Evolutionary conservation across 92 coral and sea anemone species (phyloP).

Genomic region (Epizoanthus illoricatus): DNA sequence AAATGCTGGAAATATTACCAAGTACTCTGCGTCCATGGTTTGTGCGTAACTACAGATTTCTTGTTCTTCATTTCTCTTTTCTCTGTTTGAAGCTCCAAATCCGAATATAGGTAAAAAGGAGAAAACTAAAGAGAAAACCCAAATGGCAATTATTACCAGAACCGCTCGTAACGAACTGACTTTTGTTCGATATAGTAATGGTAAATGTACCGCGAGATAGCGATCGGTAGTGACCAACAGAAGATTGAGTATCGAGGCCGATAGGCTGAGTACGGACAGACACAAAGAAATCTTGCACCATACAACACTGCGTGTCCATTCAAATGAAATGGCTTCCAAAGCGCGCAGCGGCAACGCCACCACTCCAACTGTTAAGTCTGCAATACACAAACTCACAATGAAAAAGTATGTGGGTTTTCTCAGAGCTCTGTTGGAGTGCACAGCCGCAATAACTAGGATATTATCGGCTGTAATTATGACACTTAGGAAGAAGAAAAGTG

Average conservation of each 20-base stretch:
- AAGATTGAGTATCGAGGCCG: slow-evolving; percentile 58
- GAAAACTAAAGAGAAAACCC: slow-evolving; percentile 36
- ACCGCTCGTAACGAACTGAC: slow-evolving; percentile 29
- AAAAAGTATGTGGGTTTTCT: slow-evolving; percentile 49
- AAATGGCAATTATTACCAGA: slow-evolving; percentile 18
- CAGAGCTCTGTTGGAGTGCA: slow-evolving; percentile 47
- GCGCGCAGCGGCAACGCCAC: slow-evolving; percentile 51
- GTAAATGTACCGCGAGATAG: slow-evolving; percentile 50
- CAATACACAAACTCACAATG: slow-evolving; percentile 49
- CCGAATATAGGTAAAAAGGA: slow-evolving; percentile 53
- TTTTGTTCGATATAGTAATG: slow-evolving; percentile 39
- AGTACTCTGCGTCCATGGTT: slow-evolving; percentile 49
- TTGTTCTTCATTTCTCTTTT: slow-evolving; percentile 36
- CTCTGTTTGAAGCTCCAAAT: slow-evolving; percentile 19
- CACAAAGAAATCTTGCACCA: slow-evolving; percentile 56
- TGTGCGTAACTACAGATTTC: slow-evolving; percentile 56
- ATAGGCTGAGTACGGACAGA: slow-evolving; percentile 56
- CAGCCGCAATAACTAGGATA: slow-evolving; percentile 41
- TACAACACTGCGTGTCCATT: slow-evolving; percentile 38
- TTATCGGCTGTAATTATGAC: slow-evolving; percentile 42
- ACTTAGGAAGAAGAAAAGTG: slow-evolving; percentile 38
- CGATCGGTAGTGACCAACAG: slow-evolving; percentile 51
- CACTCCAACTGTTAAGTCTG: slow-evolving; percentile 51
- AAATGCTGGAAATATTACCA: slow-evolving; percentile 33
- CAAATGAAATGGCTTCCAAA: slow-evolving; percentile 39